phyloP scores from a whole-genome alignment of 2,113 vertebrate genomes.

The Mormyrus iriodes region DNA sequence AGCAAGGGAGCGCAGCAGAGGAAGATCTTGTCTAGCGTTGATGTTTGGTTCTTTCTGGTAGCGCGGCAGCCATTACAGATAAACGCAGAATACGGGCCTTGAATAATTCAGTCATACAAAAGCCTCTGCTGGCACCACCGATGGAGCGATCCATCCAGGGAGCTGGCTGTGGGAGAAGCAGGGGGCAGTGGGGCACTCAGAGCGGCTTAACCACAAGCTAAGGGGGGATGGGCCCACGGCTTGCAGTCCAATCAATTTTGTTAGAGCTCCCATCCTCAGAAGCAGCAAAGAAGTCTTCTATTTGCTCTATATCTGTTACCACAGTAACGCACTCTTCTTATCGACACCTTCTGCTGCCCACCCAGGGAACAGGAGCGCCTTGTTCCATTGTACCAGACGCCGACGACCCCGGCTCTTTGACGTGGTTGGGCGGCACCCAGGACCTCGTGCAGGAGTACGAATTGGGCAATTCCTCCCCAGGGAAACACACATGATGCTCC shows the following conservation, averaged over 20 bases:
- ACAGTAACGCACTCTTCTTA: not conserved
- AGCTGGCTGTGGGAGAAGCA: not conserved
- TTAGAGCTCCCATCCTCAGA: not conserved
- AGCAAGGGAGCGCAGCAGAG: not conserved
- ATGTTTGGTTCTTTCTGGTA: constrained; percentile 41
- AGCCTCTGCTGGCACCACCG: constrained; percentile 36
- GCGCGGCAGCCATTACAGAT: constrained; percentile 47
- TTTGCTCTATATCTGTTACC: not conserved
- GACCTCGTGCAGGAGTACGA: not conserved
- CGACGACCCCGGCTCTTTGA: not conserved
- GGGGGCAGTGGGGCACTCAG: not conserved
- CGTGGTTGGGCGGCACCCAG: not conserved
- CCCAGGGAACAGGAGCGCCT: too few species aligned
- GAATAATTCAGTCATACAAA: constrained; percentile 61
- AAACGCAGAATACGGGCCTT: constrained; percentile 48
- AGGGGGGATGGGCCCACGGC: not conserved
- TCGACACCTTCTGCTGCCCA: not conserved
- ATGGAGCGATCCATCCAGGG: constrained; percentile 32
- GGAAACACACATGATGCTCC: not conserved
- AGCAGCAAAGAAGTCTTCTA: not conserved
- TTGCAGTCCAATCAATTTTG: not conserved
- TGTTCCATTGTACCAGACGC: not conserved
- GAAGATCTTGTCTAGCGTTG: not conserved
- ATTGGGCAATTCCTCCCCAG: not conserved
- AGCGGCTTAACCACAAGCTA: not conserved